These are phyloP conservation scores for Macaria notata DNA, from an alignment of 2,888 invertebrate genomes.

Conservation along the genomic window DNA sequence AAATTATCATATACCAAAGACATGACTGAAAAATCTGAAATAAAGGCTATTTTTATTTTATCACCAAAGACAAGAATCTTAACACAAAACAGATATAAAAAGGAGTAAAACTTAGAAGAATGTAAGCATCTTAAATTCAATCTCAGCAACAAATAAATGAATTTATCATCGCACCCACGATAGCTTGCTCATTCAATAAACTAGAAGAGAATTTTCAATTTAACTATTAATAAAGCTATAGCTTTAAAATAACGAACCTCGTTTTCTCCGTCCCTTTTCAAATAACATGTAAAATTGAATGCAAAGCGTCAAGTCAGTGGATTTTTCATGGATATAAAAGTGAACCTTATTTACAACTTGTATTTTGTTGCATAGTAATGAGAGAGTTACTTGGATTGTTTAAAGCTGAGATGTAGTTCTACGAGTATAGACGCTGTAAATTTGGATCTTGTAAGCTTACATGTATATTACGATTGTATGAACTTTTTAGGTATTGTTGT, in stretches of 20 bases:
- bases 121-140: no score
- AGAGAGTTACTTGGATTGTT: slow-evolving; percentile 41
- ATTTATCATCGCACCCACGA: no score
- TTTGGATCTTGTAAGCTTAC: not conserved
- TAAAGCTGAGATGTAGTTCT: slow-evolving; percentile 35
- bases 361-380: slow-evolving; percentile 51
- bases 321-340: slow-evolving; percentile 27
- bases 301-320: slow-evolving; percentile 23
- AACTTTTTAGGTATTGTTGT: no score
- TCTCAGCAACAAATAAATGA: no score
- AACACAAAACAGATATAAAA: no score
- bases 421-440: slow-evolving; percentile 3
- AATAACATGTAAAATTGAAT: slow-evolving; percentile 35
- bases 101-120: no score
- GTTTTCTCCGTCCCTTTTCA: slow-evolving; percentile 23
- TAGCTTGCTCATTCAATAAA: no score
- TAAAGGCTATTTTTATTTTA: no score
- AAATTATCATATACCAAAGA: no score
- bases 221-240: slow-evolving; percentile 6
- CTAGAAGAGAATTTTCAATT: not conserved
- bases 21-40: no score
- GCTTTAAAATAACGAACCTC: slow-evolving; percentile 21
- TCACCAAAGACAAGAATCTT: no score
- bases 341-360: slow-evolving; percentile 40
- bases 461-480: no score